Percentiles rank a stretch among this genome's conserved stretches.
phyloP scores from a whole-genome alignment of 2,888 invertebrate species.

The Malacosoma neustria region DNA sequence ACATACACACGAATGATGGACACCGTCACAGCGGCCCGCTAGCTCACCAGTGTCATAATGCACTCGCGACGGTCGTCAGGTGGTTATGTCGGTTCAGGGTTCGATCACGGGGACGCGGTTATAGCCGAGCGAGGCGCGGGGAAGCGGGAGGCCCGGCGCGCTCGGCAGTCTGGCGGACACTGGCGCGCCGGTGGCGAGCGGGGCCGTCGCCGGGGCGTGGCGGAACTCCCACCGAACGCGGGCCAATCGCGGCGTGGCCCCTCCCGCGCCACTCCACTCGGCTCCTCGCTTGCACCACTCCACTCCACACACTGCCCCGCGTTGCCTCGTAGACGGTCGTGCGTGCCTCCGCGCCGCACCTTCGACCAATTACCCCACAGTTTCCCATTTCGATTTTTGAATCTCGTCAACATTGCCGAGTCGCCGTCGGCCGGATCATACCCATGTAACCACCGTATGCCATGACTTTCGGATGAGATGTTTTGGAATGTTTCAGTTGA shows the following conservation, averaged over 20 bases:
- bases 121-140: conserved; percentile 72
- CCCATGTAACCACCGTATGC: neutral
- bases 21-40: conserved; percentile 74
- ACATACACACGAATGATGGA: conserved; percentile 63
- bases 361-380: conserved; percentile 48
- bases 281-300: conserved; percentile 13
- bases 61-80: conserved; percentile 62
- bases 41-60: conserved; percentile 74
- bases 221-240: conserved; percentile 27
- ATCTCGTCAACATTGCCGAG: conserved; percentile 50
- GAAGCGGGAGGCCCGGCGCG: conserved; percentile 74
- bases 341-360: conserved; percentile 40
- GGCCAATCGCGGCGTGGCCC: conserved; percentile 23
- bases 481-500: conserved; percentile 23
- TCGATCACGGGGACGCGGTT: conserved; percentile 51
- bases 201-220: conserved; percentile 52
- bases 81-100: conserved; percentile 43
- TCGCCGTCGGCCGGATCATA: conserved; percentile 40
- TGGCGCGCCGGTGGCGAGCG: conserved; percentile 51
- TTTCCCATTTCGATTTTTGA: conserved; percentile 51
- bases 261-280: conserved; percentile 13
- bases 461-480: too few species aligned
- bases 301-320: conserved; percentile 42
- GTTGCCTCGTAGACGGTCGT: conserved; percentile 40
- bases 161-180: conserved; percentile 73